Base-by-base conservation (phyloP, 37 sponge, comb jelly and placozoan species). In the Oscarella lobularis region DNA sequence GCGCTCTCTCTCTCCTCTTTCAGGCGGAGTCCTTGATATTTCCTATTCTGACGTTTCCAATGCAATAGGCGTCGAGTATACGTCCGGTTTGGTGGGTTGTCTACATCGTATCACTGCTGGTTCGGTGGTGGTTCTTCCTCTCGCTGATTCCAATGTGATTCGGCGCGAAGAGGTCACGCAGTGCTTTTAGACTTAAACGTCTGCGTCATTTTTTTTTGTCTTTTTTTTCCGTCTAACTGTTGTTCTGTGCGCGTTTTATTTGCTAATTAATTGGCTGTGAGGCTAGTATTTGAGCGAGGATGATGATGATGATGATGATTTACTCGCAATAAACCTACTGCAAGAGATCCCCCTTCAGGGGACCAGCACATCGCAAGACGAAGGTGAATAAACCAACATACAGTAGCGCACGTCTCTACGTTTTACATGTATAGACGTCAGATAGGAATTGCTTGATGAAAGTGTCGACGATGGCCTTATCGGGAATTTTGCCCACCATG, bases 401-500 rank as follows among this genome's bases (percentile, higher is more conserved):
- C n/a, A n/a, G n/a, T n/a, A n/a, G n/a, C n/a, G n/a, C n/a, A n/a
- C 31, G 40, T 1, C 36, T 38, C 48, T 38, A 74, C 20, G 9
- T 29, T 29, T 14, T 32, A 5, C 67, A 39, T 27, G 82, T 76
- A 74, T 86, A 90, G 31, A 86, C 60, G 27, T 80, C 78, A 35
- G 84, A 83, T 39, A 90, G 86, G 40, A 90, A 90, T 54, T 83
- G 76, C n/a, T 73, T 36, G 5, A 90, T 34, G 67, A 90, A 90
- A 14, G 88, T 89, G 31, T 73, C 39, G 1, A 92, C 79, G 40
- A 92, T 31, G 0, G 78, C 79, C 67, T 78, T 77, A 76, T 92
- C 89, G 31, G 93, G 93, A 0, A 92, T 79, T 40, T 76, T 83
- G 5, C 82, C 87, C n/a, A 83, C 89, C 93, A 92, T 86, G 20